Conservation (phyloP, 2,797 vertebrate genomes). For the Bovichtus diacanthus region DNA sequence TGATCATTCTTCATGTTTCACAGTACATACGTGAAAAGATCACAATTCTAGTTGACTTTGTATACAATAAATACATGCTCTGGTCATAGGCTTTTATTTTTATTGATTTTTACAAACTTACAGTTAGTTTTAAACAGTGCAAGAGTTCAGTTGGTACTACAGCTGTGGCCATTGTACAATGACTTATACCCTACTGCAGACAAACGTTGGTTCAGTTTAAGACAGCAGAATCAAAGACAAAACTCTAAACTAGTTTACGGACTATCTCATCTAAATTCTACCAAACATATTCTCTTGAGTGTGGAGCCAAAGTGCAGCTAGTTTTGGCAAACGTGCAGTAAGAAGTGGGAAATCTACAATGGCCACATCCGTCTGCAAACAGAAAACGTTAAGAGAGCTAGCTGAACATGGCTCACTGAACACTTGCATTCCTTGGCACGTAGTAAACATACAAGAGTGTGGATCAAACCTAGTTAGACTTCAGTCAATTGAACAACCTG, state of each 20-base stretch:
- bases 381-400: conserved; percentile 17
- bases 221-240: conserved; percentile 9
- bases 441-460: conserved; percentile 68
- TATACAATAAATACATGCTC: conserved; percentile 83
- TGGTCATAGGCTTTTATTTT: conserved; percentile 35
- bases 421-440: conserved; percentile 87
- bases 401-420: conserved; percentile 57
- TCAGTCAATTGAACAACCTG: conserved; percentile 6
- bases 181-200: not conserved
- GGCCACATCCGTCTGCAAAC: conserved; percentile 30
- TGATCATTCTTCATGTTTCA: conserved; percentile 69
- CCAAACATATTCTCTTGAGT: not conserved
- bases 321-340: conserved; percentile 22
- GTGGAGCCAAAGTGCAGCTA: conserved; percentile 11
- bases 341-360: conserved; percentile 16
- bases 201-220: not conserved
- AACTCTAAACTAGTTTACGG: not conserved
- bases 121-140: conserved; percentile 59
- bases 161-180: conserved; percentile 26
- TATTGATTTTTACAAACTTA: conserved; percentile 58
- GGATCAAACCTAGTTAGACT: conserved; percentile 19
- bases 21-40: conserved; percentile 78
- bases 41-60: conserved; percentile 66
- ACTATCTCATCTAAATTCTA: not conserved
- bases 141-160: conserved; percentile 59